Evolutionary conservation across 2,797 vertebrate genomes (phyloP).

Genomic region (Sitta carolinensis): DNA sequence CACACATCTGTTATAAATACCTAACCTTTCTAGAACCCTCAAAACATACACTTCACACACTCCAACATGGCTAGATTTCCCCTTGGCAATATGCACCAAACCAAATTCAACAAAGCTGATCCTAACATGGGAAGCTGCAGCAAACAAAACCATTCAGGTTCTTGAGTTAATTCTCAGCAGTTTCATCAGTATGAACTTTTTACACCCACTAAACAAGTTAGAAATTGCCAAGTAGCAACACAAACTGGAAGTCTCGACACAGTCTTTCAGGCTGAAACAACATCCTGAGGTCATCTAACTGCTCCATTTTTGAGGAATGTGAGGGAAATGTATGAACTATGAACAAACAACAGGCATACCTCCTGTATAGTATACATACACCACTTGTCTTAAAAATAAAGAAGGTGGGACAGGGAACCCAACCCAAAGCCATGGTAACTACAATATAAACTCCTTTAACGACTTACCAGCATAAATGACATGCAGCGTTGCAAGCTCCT

Average conservation of each 20-base stretch:
- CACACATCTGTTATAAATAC: not conserved
- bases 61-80: not conserved
- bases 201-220: constrained; percentile 51
- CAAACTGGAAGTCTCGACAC: not conserved
- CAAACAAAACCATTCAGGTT: not conserved
- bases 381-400: not conserved
- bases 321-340: not conserved
- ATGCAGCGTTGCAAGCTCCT: not conserved
- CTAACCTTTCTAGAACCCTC: not conserved
- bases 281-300: constrained; percentile 9
- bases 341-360: not conserved
- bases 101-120: not conserved
- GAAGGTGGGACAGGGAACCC: accelerated
- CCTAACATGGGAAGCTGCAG: not conserved
- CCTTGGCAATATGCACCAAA: not conserved
- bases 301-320: constrained; percentile 21
- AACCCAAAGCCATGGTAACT: not conserved
- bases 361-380: not conserved
- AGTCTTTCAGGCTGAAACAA: not conserved
- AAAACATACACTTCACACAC: not conserved
- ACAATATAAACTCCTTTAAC: not conserved
- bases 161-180: not conserved
- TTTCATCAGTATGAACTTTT: constrained; percentile 25
- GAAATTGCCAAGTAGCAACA: constrained; percentile 26
- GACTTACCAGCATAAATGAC: not conserved